Evolutionary conservation across 2,797 vertebrate species (phyloP).

Genomic region (Yasuhikotakia modesta): DNA sequence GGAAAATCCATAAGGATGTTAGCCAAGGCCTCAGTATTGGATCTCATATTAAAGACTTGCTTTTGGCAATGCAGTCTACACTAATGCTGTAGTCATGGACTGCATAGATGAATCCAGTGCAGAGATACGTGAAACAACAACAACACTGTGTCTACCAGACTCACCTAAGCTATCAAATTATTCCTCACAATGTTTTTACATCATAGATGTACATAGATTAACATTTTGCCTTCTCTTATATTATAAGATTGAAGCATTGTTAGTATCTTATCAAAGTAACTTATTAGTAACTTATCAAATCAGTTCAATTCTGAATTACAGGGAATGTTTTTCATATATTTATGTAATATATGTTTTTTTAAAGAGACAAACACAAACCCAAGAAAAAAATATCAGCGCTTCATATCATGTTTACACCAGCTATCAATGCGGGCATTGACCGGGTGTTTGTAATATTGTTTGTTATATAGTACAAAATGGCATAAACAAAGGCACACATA

Average conservation of each 20-base stretch:
- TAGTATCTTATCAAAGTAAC: too few species aligned
- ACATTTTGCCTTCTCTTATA: too few species aligned
- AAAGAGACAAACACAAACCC: background rate
- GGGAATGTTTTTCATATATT: too few species aligned
- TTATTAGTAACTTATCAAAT: too few species aligned
- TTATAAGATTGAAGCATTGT: too few species aligned
- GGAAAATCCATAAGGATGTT: slow-evolving; percentile 22
- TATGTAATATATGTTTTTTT: too few species aligned
- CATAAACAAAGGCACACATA: background rate
- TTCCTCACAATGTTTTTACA: too few species aligned
- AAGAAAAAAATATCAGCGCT: background rate
- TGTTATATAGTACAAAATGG: background rate
- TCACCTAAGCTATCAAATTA: too few species aligned
- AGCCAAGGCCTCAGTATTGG: slow-evolving; percentile 28
- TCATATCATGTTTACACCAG: background rate
- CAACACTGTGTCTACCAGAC: too few species aligned
- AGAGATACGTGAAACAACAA: too few species aligned
- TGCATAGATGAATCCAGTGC: background rate
- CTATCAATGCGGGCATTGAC: background rate
- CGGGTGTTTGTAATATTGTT: background rate
- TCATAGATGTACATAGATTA: too few species aligned
- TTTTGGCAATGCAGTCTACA: slow-evolving; percentile 27
- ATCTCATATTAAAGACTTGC: slow-evolving; percentile 30
- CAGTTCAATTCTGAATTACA: too few species aligned
- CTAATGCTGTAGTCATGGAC: slow-evolving; percentile 24